A percentile compares a stretch with the other conserved stretches of the same genome.
phyloP scores from a whole-genome alignment of 2,888 invertebrate genomes.

The Gibbula magus region DNA sequence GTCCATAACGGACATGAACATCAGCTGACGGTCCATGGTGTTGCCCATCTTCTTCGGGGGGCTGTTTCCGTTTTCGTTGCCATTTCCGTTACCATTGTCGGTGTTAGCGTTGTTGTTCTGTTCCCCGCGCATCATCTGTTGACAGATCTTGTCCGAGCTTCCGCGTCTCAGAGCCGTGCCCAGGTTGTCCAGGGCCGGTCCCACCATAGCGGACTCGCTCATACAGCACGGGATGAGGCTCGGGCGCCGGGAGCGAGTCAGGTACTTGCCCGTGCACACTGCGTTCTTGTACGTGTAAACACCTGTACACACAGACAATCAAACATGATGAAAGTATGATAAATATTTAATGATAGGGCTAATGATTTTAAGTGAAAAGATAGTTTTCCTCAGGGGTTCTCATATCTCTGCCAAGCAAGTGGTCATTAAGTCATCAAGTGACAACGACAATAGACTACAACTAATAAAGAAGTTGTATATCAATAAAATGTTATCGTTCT shows the following conservation, averaged over 20 bases:
- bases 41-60: neutral
- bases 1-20: slow-evolving; percentile 59
- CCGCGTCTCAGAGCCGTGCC: slow-evolving; percentile 45
- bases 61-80: neutral
- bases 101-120: slow-evolving; percentile 36
- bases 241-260: slow-evolving; percentile 45
- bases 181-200: slow-evolving; percentile 44
- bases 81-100: slow-evolving; percentile 23
- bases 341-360: neutral
- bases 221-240: slow-evolving; percentile 43
- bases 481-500: too few relatives aligned
- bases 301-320: neutral
- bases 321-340: neutral
- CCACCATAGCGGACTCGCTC: slow-evolving; percentile 39
- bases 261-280: slow-evolving; percentile 43
- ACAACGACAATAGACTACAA: too few relatives aligned
- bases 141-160: slow-evolving; percentile 19
- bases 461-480: too few relatives aligned
- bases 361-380: too few relatives aligned
- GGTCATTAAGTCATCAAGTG: too few relatives aligned
- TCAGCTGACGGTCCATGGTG: slow-evolving; percentile 39
- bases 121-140: slow-evolving; percentile 18
- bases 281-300: slow-evolving; percentile 39
- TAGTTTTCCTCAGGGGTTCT: too few relatives aligned
- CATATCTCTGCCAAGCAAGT: too few relatives aligned